These are phyloP conservation scores for Phyto melanocephala DNA, from an alignment of 2,888 invertebrate species.

Conservation along the genomic window DNA sequence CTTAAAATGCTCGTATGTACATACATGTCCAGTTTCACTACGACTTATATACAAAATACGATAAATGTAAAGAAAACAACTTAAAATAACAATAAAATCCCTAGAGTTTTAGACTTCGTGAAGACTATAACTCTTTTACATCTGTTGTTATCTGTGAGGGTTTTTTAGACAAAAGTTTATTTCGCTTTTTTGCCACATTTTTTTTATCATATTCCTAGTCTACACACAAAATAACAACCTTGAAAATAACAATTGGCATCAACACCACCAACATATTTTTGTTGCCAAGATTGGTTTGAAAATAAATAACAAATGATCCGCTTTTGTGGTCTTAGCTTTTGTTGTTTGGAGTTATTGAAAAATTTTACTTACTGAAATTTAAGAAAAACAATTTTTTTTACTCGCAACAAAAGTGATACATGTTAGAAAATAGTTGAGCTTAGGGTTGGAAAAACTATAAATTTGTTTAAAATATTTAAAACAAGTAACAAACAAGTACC, in stretches of 20 bases:
- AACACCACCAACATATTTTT: slow-evolving; percentile 55
- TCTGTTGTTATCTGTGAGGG: slow-evolving; percentile 56
- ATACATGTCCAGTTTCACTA: slow-evolving; percentile 44
- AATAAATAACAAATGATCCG: slow-evolving; percentile 55
- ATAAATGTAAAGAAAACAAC: neutral
- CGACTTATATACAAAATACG: neutral
- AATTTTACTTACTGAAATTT: slow-evolving; percentile 76
- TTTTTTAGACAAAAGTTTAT: slow-evolving; percentile 38
- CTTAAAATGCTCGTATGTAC: slow-evolving; percentile 53
- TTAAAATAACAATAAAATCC: slow-evolving; percentile 58
- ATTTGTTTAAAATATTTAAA: too few species aligned
- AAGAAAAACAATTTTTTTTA: too few species aligned
- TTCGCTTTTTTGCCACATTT: neutral
- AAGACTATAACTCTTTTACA: slow-evolving; percentile 55
- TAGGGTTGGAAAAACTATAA: too few species aligned
- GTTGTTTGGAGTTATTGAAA: slow-evolving; percentile 70
- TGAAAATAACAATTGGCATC: slow-evolving; percentile 68
- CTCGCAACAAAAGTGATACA: too few species aligned
- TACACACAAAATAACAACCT: slow-evolving; percentile 65
- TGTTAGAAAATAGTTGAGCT: too few species aligned
- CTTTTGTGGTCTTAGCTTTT: slow-evolving; percentile 40
- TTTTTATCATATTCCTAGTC: slow-evolving; percentile 24
- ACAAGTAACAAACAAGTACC: too few species aligned
- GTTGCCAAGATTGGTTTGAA: slow-evolving; percentile 52
- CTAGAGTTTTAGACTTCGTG: slow-evolving; percentile 54